These are phyloP conservation scores for Synaphobranchus kaupii DNA, from an alignment of 2,797 vertebrate species.

Conservation along the genomic window DNA sequence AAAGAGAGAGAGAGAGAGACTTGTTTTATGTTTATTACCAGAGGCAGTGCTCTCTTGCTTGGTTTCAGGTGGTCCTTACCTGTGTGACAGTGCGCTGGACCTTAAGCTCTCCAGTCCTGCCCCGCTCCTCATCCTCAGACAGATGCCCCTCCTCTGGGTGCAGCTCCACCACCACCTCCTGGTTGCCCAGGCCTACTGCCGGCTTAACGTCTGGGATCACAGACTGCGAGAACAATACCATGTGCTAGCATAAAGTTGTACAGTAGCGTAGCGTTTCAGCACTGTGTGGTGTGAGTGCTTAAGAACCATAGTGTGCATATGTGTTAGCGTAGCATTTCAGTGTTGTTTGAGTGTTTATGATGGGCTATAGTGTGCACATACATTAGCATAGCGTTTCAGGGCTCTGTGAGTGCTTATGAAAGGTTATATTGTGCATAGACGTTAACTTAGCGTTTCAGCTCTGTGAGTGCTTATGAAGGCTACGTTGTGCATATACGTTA, in stretches of 20 bases:
- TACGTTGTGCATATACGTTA: neutral
- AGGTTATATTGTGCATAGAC: too few relatives aligned
- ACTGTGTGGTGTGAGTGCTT: neutral
- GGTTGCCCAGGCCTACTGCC: conserved; percentile 55
- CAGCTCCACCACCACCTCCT: conserved; percentile 87
- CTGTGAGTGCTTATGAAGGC: too few relatives aligned
- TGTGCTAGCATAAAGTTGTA: neutral
- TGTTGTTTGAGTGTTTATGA: neutral
- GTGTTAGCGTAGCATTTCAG: neutral
- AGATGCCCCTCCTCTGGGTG: conserved; percentile 86
- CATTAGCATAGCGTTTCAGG: too few relatives aligned
- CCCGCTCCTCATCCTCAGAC: conserved; percentile 72
- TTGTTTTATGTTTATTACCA: neutral
- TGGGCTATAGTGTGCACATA: too few relatives aligned
- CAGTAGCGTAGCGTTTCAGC: too few relatives aligned
- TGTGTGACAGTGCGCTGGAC: conserved; percentile 91
- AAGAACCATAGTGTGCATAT: neutral
- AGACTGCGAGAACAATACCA: conserved; percentile 66
- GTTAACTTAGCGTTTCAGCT: neutral
- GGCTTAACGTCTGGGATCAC: conserved; percentile 91
- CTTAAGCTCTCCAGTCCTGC: conserved; percentile 76
- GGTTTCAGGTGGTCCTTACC: conserved; percentile 57
- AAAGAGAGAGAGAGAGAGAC: neutral
- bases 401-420: too few relatives aligned
- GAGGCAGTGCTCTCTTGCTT: neutral